Conservation (phyloP, 2,888 invertebrate species). For the Andrena bicolor region DNA sequence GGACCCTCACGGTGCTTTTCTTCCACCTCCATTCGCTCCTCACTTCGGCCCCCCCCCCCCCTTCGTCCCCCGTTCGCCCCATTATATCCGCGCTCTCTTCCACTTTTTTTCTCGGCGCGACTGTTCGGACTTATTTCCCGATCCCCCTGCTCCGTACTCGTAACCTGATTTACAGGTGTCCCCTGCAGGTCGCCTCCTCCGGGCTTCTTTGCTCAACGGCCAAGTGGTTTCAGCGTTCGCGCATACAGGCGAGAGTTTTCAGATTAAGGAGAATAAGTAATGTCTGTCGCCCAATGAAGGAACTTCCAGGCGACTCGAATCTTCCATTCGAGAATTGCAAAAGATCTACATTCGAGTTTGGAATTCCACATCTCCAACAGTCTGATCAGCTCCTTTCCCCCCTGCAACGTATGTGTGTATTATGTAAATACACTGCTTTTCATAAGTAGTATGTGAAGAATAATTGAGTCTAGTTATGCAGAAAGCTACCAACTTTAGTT, state of each 20-base stretch:
- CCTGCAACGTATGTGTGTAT: too few species aligned
- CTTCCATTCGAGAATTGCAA: too few species aligned
- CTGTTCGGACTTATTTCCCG: slow-evolving; percentile 65
- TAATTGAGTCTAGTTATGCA: too few species aligned
- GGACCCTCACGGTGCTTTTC: slow-evolving; percentile 46
- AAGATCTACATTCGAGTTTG: too few species aligned
- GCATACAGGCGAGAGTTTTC: background rate
- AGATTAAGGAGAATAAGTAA: too few species aligned
- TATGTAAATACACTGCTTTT: too few species aligned
- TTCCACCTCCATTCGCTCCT: background rate
- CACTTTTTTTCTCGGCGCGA: slow-evolving; percentile 35
- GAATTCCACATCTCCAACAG: too few species aligned
- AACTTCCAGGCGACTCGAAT: too few species aligned
- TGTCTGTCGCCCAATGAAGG: too few species aligned
- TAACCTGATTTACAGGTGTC: slow-evolving; percentile 75
- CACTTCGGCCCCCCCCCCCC: background rate
- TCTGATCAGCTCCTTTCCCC: too few species aligned
- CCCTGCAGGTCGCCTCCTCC: slow-evolving; percentile 45
- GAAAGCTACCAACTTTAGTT: too few species aligned
- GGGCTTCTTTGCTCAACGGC: background rate
- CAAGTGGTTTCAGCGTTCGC: background rate
- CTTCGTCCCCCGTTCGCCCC: background rate
- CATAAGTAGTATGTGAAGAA: too few species aligned
- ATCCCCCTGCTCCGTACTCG: slow-evolving; percentile 61
- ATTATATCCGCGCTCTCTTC: slow-evolving; percentile 40